Percentiles rank a stretch among this genome's conserved stretches.
These are phyloP conservation scores for Sceloporus tristichus DNA, from an alignment of 2,113 vertebrate species.

Conservation along the genomic window DNA sequence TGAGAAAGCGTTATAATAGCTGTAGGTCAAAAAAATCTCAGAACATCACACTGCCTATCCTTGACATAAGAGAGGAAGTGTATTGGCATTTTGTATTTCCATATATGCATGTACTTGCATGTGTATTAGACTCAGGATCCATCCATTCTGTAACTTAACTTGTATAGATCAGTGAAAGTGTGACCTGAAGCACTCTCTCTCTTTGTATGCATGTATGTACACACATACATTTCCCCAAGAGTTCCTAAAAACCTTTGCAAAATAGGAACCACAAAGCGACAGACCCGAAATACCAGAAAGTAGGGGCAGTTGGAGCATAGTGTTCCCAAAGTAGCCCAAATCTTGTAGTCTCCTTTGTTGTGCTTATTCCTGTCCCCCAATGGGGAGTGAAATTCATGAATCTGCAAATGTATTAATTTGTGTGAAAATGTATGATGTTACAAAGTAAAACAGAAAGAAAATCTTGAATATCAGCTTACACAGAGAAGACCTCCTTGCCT, in stretches of 20 bases:
- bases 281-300: not conserved
- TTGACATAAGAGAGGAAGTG: not conserved
- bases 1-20: no score
- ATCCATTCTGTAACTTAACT: not conserved
- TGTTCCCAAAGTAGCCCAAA: not conserved
- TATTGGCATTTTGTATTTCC: not conserved
- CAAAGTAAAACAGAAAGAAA: conserved; percentile 1
- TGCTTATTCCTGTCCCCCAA: not conserved
- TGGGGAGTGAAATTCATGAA: not conserved
- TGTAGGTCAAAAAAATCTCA: no score
- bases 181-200: not conserved
- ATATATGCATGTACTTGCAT: not conserved
- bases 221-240: not conserved
- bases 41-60: no score
- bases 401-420: not conserved
- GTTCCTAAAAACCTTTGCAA: not conserved
- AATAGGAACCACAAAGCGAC: not conserved
- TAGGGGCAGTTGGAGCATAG: not conserved
- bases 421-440: no score
- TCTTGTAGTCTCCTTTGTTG: not conserved
- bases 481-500: not conserved
- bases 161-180: not conserved
- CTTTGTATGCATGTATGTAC: not conserved
- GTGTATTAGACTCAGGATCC: not conserved
- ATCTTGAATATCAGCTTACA: not conserved